A percentile compares a stretch with the other conserved stretches of the same genome.
phyloP scores from a whole-genome alignment of 2,888 invertebrate species.

The Gerris lacustris region DNA sequence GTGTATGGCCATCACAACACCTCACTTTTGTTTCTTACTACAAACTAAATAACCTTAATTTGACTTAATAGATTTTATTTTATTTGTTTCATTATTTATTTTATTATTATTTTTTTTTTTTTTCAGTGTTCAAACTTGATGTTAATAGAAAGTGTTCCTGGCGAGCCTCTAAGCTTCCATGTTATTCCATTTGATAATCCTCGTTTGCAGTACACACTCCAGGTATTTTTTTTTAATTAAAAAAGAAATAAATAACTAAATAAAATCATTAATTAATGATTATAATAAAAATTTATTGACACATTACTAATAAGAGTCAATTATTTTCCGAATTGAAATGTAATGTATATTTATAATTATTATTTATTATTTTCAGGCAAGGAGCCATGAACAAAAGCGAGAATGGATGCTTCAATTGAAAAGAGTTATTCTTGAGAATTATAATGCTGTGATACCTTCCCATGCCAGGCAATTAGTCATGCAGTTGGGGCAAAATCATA shows the following conservation, averaged over 20 bases:
- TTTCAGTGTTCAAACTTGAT: constrained; percentile 90
- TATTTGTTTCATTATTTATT: background rate
- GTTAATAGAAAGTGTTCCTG: constrained; percentile 88
- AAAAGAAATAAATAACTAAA: background rate
- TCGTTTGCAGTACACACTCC: constrained; percentile 74
- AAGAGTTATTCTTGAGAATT: constrained; percentile 86
- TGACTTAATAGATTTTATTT: no score
- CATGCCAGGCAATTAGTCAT: constrained; percentile 86
- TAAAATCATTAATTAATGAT: background rate
- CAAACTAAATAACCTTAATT: no score
- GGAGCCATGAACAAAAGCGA: constrained; percentile 71
- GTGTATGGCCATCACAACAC: no score
- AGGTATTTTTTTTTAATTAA: constrained; percentile 40
- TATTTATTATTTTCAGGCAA: constrained; percentile 43
- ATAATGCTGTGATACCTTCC: constrained; percentile 82
- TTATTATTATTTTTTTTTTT: constrained; percentile 24
- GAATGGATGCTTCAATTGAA: constrained; percentile 70
- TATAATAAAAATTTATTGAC: background rate
- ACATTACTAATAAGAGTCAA: no score
- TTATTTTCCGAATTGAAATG: no score
- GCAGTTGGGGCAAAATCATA: constrained; percentile 67
- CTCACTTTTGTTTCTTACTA: no score
- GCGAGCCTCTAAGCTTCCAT: constrained; percentile 89
- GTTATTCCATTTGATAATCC: constrained; percentile 94
- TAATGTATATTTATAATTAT: no score